Evolutionary conservation across 2,888 invertebrate species (phyloP), one percentile per base, ranked within the genome.

Genomic region (Shargacucullia verbasci): DNA sequence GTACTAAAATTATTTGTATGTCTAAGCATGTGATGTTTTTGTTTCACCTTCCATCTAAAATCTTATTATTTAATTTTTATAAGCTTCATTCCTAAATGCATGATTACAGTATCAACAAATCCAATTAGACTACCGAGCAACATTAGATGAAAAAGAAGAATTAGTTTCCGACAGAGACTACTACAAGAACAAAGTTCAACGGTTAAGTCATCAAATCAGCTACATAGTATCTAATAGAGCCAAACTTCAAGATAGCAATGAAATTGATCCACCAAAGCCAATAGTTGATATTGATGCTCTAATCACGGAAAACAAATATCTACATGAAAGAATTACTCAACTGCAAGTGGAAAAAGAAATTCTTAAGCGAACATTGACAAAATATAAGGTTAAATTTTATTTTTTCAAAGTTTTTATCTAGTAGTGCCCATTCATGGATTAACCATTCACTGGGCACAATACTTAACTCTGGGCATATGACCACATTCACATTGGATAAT

Each of bases 61-160:
- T 9, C 0, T 15, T 10, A 9, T 37, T 12, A 9, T 13, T n/a
- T 29, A 29, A 29, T 1, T 10, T 14, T 2, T 7, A 13, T 37
- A 14, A 2, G 5, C 35, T 1, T 12, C 0, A 8, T 15, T 15
- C 14, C 13, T 37, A 27, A 37, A 46, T 37, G 27, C 3, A 39
- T 50, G 81, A 44, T 85, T 38, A 9, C 82, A 97, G 96, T 97
- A 95, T 83, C 95, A 95, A 69, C 97, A 97, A 87, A 87, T 98
- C 44, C 96, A 97, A 78, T 92, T 95, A 41, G 98, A 98, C 87
- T 94, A 98, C 31, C 95, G 97, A 83, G 95, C 96, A 6, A 95
- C 97, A 27, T 86, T 98, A 40, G 98, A 98, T 85, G 98, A 98
- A 83, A 98, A 98, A 81, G 97, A 98, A 80, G 98, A 98, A 81